Evolutionary conservation across 2,888 invertebrate genomes (phyloP).

Genomic region (Trichopria drosophilae): DNA sequence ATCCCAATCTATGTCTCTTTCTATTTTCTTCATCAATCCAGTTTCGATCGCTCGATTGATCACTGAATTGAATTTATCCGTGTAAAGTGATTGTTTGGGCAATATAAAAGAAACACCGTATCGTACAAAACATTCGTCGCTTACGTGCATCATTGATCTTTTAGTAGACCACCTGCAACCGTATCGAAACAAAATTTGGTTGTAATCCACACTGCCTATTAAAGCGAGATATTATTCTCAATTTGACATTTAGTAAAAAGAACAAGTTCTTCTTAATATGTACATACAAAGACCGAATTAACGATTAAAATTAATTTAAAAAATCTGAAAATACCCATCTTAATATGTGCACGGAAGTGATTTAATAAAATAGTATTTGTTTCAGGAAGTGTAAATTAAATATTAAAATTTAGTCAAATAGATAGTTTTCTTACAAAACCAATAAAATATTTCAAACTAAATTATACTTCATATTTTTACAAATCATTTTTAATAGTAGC

Average conservation of each 20-base stretch:
- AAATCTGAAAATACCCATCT: background rate
- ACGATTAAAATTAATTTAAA: background rate
- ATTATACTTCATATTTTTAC: too few relatives aligned
- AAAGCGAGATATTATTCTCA: too few relatives aligned
- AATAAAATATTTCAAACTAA: too few relatives aligned
- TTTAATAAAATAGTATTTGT: too few relatives aligned
- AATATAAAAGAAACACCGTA: constrained; percentile 71
- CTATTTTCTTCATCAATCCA: constrained; percentile 70
- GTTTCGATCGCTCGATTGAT: constrained; percentile 68
- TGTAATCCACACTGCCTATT: too few relatives aligned
- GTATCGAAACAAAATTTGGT: background rate
- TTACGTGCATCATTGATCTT: constrained; percentile 71
- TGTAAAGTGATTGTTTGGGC: constrained; percentile 68
- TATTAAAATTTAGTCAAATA: too few relatives aligned
- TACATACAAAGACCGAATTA: too few relatives aligned
- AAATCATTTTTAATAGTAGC: too few relatives aligned
- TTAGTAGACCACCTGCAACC: constrained; percentile 62
- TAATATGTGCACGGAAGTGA: too few relatives aligned
- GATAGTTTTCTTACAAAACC: too few relatives aligned
- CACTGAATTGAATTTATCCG: constrained; percentile 65
- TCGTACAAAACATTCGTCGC: constrained; percentile 74
- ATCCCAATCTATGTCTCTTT: constrained; percentile 72
- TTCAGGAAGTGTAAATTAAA: too few relatives aligned
- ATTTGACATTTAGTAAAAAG: background rate
- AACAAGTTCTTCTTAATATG: background rate